These are phyloP conservation scores for Labeo rohita DNA, from an alignment of 2,113 vertebrate species.

Conservation along the genomic window DNA sequence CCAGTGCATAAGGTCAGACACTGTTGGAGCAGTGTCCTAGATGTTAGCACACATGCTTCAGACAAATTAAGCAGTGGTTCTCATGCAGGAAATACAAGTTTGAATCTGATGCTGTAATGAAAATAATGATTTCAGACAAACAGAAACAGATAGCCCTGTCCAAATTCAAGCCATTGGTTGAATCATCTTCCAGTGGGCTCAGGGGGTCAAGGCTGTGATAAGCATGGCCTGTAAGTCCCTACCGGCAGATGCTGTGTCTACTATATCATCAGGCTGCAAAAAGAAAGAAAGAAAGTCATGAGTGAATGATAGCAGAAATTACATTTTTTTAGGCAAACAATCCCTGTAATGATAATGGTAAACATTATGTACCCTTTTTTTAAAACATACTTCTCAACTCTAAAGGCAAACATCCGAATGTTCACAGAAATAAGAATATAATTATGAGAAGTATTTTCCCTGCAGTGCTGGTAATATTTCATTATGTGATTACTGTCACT, in stretches of 20 bases:
- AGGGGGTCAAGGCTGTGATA: too few relatives aligned
- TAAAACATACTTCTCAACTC: neutral
- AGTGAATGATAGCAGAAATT: neutral
- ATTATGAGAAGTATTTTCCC: slow-evolving; percentile 29
- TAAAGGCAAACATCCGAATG: neutral
- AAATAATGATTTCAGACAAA: neutral
- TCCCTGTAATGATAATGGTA: neutral
- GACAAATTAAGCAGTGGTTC: neutral
- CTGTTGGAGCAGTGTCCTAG: neutral
- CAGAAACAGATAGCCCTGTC: neutral
- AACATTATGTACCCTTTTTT: neutral
- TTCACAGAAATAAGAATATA: slow-evolving; percentile 6
- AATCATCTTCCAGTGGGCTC: neutral
- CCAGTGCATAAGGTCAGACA: neutral
- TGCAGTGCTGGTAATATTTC: slow-evolving; percentile 1
- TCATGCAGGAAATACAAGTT: neutral
- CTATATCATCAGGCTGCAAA: too few relatives aligned
- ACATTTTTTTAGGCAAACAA: neutral
- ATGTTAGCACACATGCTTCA: neutral
- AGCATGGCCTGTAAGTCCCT: too few relatives aligned
- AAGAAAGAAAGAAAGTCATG: too few relatives aligned
- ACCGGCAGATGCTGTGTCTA: too few relatives aligned
- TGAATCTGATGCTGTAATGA: neutral
- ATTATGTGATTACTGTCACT: slow-evolving; percentile 31
- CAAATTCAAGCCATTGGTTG: neutral